phyloP scores from a whole-genome alignment of 2,797 vertebrate species.

The Phyllotis vaccarum region DNA sequence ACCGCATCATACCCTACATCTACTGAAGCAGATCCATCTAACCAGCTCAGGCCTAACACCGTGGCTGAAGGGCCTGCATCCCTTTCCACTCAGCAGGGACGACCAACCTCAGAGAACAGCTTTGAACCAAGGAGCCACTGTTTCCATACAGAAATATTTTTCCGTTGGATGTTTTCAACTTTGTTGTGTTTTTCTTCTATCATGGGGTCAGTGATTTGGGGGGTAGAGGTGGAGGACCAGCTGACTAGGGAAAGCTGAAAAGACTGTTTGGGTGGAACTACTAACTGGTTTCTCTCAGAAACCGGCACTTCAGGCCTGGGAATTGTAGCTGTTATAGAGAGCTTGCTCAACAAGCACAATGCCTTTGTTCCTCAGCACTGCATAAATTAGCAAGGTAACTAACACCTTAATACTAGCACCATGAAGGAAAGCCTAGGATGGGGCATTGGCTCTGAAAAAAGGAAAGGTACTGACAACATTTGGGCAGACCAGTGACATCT shows the following conservation, averaged over 20 bases:
- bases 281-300: neutral
- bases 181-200: neutral
- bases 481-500: slow-evolving; percentile 25
- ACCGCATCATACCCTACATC: slow-evolving; percentile 94
- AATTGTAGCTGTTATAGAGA: neutral
- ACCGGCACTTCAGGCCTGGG: neutral
- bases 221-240: neutral
- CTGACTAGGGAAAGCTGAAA: neutral
- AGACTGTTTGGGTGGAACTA: too few species aligned
- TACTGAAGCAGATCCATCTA: slow-evolving; percentile 88
- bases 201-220: neutral
- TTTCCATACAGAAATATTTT: neutral
- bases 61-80: neutral
- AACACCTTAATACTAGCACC: neutral
- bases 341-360: neutral
- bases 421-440: neutral
- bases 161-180: slow-evolving; percentile 27
- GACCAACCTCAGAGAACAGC: neutral
- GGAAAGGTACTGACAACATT: neutral
- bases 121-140: neutral
- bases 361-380: neutral
- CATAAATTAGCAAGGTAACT: neutral
- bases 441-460: neutral
- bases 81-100: neutral
- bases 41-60: neutral